A percentile compares a stretch with the other conserved stretches of the same genome.
Evolutionary conservation across 2,888 invertebrate genomes (phyloP).

Genomic region (Erebia ligea): DNA sequence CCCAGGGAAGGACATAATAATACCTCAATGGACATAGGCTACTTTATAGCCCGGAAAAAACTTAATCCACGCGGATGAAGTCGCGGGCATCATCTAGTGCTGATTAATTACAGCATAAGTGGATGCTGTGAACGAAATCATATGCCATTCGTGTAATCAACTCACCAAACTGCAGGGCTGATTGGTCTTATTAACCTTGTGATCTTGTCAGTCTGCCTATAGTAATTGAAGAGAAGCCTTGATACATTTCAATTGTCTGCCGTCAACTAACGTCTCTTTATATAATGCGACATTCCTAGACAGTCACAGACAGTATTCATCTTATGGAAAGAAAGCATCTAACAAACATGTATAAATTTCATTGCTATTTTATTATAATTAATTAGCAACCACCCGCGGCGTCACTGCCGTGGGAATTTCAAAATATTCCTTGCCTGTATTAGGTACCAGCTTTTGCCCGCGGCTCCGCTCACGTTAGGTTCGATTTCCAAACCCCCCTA

Average conservation of each 20-base stretch:
- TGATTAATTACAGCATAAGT: constrained; percentile 9
- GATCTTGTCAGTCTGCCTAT: constrained; percentile 65
- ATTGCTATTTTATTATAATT: background rate
- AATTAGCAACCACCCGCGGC: background rate
- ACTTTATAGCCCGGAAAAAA: too few species aligned
- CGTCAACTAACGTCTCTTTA: constrained; percentile 60
- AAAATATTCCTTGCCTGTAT: too few species aligned
- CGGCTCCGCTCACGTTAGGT: too few species aligned
- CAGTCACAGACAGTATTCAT: constrained; percentile 9
- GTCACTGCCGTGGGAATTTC: too few species aligned
- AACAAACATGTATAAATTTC: background rate
- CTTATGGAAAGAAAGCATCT: constrained; percentile 4
- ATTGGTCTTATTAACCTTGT: constrained; percentile 72
- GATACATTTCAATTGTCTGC: constrained; percentile 72
- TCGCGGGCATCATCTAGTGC: background rate
- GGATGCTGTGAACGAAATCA: constrained; percentile 18
- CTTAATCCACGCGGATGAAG: too few species aligned
- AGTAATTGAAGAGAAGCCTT: constrained; percentile 70
- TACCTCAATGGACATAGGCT: too few species aligned
- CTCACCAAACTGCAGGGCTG: constrained; percentile 65
- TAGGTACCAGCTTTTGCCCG: too few species aligned
- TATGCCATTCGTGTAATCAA: constrained; percentile 54
- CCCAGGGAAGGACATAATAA: too few species aligned
- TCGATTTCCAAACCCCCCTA: too few species aligned
- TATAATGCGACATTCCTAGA: constrained; percentile 35